phyloP scores from a whole-genome alignment of 2,888 invertebrate species.

The Limnephilus marmoratus region DNA sequence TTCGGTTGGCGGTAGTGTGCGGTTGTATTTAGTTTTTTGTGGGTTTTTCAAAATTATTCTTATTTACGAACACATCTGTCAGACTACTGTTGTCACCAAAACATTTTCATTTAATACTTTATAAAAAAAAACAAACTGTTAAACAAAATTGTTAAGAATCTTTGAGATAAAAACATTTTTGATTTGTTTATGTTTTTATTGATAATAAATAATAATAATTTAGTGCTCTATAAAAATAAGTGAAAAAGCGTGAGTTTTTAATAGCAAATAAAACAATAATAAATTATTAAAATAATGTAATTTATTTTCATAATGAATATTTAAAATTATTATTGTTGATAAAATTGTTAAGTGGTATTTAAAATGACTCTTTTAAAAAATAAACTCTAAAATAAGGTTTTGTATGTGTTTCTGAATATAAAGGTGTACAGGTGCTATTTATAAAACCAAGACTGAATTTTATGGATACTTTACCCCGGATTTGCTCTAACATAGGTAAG shows the following conservation, averaged over 20 bases:
- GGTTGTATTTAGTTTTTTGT: not conserved
- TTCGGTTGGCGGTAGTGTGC: not conserved
- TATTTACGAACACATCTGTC: slow-evolving; percentile 20
- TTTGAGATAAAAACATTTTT: not conserved
- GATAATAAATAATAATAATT: not conserved
- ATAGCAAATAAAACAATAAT: not conserved
- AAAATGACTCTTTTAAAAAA: not conserved
- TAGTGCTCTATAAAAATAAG: not conserved
- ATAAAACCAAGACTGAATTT: not conserved
- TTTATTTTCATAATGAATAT: not conserved
- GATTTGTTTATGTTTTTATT: not conserved
- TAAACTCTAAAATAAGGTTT: not conserved
- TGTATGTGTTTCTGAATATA: not conserved
- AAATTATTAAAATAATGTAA: not conserved
- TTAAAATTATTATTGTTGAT: not conserved
- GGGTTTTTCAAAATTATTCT: not conserved
- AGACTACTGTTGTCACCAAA: slow-evolving; percentile 8
- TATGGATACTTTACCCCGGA: slow-evolving; percentile 7
- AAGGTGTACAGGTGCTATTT: not conserved
- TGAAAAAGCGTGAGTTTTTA: not conserved
- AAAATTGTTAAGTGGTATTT: not conserved
- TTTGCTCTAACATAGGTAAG: slow-evolving; percentile 32
- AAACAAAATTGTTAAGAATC: not conserved
- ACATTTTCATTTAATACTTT: not conserved
- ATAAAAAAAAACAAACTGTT: not conserved